A percentile compares a stretch with the other conserved stretches of the same genome.
Conservation (phyloP, 64 coral and sea anemone genomes). For the Porites lutea region DNA sequence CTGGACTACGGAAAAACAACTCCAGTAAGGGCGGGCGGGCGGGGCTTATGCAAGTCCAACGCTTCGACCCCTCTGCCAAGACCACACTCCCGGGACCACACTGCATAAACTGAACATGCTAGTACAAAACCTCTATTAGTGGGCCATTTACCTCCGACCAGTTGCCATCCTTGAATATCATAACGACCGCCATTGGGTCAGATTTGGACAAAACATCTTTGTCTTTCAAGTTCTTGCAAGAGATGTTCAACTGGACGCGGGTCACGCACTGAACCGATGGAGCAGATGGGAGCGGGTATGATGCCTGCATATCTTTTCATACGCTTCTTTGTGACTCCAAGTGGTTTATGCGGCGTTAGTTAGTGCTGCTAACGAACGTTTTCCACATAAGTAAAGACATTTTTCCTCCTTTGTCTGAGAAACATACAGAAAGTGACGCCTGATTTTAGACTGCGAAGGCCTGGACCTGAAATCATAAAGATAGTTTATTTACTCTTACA, state of each 20-base stretch:
- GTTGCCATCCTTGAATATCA: conserved; percentile 64
- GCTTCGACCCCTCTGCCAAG: too few species aligned
- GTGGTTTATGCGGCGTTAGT: not conserved
- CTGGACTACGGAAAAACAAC: too few species aligned
- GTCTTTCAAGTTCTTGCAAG: conserved; percentile 86
- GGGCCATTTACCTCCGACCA: conserved; percentile 82
- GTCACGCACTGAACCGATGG: conserved; percentile 69
- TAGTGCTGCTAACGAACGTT: too few species aligned
- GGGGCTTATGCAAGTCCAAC: too few species aligned
- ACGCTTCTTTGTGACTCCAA: not conserved
- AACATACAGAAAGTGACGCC: not conserved
- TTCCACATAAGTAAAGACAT: not conserved
- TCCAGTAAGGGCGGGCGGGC: too few species aligned
- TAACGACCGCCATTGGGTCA: conserved; percentile 87
- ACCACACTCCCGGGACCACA: too few species aligned
- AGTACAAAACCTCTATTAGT: too few species aligned
- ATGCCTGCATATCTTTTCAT: conserved; percentile 38
- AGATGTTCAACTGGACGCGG: conserved; percentile 93
- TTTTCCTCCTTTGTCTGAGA: not conserved
- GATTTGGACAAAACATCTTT: conserved; percentile 98
- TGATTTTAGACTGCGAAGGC: not conserved
- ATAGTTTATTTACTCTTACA: not conserved
- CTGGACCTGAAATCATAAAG: not conserved
- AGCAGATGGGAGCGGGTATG: conserved; percentile 1
- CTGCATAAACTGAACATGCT: too few species aligned